phyloP scores from a whole-genome alignment of 2,888 invertebrate genomes.

The Leucophenga maculata region DNA sequence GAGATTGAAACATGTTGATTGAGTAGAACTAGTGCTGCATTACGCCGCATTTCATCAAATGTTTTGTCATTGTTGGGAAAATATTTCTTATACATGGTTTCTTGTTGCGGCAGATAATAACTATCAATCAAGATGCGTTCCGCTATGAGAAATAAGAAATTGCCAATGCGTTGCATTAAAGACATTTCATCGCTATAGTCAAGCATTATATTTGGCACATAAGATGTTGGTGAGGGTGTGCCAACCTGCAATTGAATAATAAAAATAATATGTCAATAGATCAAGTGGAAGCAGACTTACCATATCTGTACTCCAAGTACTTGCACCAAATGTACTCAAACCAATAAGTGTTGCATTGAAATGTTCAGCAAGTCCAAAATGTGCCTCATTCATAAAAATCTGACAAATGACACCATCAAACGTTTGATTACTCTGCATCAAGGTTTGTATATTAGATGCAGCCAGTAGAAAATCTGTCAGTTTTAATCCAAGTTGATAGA shows the following conservation, averaged over 20 bases:
- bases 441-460: slow-evolving; percentile 45
- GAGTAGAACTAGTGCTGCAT: slow-evolving; percentile 55
- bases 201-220: slow-evolving; percentile 55
- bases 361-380: slow-evolving; percentile 57
- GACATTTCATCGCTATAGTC: slow-evolving; percentile 66
- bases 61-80: slow-evolving; percentile 49
- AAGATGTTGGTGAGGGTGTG: slow-evolving; percentile 60
- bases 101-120: slow-evolving; percentile 56
- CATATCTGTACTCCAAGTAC: slow-evolving; percentile 54
- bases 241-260: slow-evolving; percentile 37
- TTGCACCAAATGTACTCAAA: slow-evolving; percentile 53
- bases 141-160: slow-evolving; percentile 52
- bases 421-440: slow-evolving; percentile 59
- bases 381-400: slow-evolving; percentile 65
- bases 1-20: slow-evolving; percentile 61
- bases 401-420: slow-evolving; percentile 68
- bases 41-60: slow-evolving; percentile 47
- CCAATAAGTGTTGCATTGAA: slow-evolving; percentile 58
- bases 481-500: too few relatives aligned
- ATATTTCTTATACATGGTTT: slow-evolving; percentile 47
- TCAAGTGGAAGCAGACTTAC: slow-evolving; percentile 34
- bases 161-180: slow-evolving; percentile 60
- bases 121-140: slow-evolving; percentile 50
- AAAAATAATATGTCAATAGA: too few relatives aligned
- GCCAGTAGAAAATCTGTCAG: slow-evolving; percentile 32